Base-by-base conservation (phyloP, 2,888 invertebrate species). In the Malthinus flaveolus region DNA sequence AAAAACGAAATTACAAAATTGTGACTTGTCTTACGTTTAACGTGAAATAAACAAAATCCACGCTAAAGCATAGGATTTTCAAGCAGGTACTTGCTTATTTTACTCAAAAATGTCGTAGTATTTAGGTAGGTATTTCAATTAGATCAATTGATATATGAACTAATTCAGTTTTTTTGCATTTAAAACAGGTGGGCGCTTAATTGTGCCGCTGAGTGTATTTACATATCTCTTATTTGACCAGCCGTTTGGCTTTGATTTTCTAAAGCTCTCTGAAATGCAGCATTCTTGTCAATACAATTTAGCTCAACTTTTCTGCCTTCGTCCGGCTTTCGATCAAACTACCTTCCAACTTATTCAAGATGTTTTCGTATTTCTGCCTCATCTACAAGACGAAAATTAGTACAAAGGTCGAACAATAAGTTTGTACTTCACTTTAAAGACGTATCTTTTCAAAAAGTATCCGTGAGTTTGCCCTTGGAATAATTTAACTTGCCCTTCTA, bases 401-500 rank as follows among this genome's bases (percentile, higher is more conserved):
- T 8, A n/a, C 33, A 5, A 1, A 8, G 10, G 13, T 12, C 5
- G n/a, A 5, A 44, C 13, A 1, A 32, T 42, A 42, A n/a, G 32
- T 36, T 47, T 31, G 13, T 45, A 48, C 48, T 47, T 63, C 75
- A 74, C 23, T 62, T 71, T 69, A 39, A 63, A 50, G 37, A 72
- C 65, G 61, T 76, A 71, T 3, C 63, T 60, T 68, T 74, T 74
- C 8, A 75, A 71, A 37, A 75, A 61, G 63, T 70, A 71, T 55
- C 70, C 73, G 33, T 75, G 62, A 3, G 66, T 70, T 37, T 70
- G 71, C 12, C 69, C 69, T 56, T 73, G 71, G 68, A 85, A 86
- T 15, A 81, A 77, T 73, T 81, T 83, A 2, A 90, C 74, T 76
- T 90, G 88, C 12, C 81, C 81, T 71, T 91, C 90, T 56, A 90